A percentile compares a stretch with the other conserved stretches of the same genome.
phyloP scores from a whole-genome alignment of 2,797 vertebrate genomes.

The Diplodus sargus region DNA sequence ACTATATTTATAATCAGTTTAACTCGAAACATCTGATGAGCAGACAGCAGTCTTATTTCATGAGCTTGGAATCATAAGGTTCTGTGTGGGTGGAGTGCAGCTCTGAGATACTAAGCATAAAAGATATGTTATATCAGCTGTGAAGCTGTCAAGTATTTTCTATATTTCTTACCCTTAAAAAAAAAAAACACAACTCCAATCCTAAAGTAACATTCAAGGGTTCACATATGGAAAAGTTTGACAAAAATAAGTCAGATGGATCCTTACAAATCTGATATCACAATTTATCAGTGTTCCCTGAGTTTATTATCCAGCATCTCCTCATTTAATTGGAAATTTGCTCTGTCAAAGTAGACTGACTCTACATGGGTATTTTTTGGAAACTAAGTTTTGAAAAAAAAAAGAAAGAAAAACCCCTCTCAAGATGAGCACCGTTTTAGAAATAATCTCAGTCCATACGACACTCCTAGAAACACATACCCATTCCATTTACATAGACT shows the following conservation, averaged over 20 bases:
- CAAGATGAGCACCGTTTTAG: too few relatives aligned
- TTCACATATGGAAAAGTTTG: slow-evolving; percentile 24
- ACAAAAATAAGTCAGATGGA: slow-evolving; percentile 18
- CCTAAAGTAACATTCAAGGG: neutral
- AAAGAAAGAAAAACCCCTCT: too few relatives aligned
- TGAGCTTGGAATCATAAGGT: slow-evolving; percentile 33
- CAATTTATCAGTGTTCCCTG: neutral
- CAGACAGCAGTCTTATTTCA: slow-evolving; percentile 44
- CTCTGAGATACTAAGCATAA: slow-evolving; percentile 38
- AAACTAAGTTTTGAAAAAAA: too few relatives aligned
- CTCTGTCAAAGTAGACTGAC: neutral
- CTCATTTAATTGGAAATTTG: neutral
- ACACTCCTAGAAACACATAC: too few relatives aligned
- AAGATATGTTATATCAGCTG: slow-evolving; percentile 37
- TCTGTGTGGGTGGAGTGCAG: slow-evolving; percentile 46
- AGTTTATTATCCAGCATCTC: slow-evolving; percentile 7
- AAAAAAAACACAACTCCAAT: slow-evolving; percentile 26
- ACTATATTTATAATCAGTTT: slow-evolving; percentile 41
- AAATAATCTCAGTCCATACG: too few relatives aligned
- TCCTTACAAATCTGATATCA: slow-evolving; percentile 9
- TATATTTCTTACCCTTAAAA: slow-evolving; percentile 3
- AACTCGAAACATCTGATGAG: slow-evolving; percentile 48
- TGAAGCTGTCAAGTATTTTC: slow-evolving; percentile 19
- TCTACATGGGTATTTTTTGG: too few relatives aligned
- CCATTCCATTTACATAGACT: too few relatives aligned